Conservation (phyloP, 1,140 invertebrate species). For the Macrosteles quadrilineatus region DNA sequence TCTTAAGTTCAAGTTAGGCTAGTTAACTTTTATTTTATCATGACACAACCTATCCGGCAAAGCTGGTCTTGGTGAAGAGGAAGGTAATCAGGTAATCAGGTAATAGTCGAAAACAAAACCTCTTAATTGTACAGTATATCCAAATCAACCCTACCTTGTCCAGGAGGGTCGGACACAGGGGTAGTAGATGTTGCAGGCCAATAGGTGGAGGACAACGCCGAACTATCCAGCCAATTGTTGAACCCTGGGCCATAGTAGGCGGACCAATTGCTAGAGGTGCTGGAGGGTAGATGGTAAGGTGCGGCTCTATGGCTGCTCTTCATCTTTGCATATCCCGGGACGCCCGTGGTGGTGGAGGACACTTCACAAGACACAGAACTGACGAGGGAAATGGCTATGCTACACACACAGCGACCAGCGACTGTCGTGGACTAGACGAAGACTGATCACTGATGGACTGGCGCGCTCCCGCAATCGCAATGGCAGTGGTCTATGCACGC, state of each 20-base stretch:
- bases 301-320: constrained; percentile 9
- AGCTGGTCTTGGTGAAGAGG: too few species aligned
- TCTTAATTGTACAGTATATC: too few species aligned
- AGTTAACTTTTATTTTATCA: too few species aligned
- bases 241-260: background rate
- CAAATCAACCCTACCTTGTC: background rate
- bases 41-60: too few species aligned
- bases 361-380: too few species aligned
- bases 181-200: background rate
- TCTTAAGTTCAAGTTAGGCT: too few species aligned
- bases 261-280: background rate
- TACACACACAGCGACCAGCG: background rate
- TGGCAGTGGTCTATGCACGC: too few species aligned
- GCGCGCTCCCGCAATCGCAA: background rate
- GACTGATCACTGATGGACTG: background rate
- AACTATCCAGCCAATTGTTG: constrained; percentile 5
- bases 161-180: background rate
- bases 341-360: constrained; percentile 1
- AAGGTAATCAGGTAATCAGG: too few species aligned
- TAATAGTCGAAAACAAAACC: too few species aligned
- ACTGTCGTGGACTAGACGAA: background rate
- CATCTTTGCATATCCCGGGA: constrained; percentile 8
- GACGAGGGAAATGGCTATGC: too few species aligned
- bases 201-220: background rate
- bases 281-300: constrained; percentile 4